These are phyloP conservation scores for Nemoura dubitans DNA, from an alignment of 2,888 invertebrate genomes.

Conservation along the genomic window DNA sequence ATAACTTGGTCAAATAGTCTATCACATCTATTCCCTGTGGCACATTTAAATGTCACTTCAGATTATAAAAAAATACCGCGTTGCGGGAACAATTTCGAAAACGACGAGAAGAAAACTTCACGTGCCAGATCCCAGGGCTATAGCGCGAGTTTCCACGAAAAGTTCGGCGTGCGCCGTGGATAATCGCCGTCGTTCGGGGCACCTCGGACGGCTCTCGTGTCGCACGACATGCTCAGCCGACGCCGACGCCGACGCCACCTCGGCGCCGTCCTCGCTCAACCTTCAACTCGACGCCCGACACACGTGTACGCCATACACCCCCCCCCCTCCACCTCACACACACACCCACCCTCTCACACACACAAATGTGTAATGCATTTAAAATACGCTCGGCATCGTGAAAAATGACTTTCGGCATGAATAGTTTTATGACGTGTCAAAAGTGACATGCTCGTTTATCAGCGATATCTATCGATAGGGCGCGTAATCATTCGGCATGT, in stretches of 20 bases:
- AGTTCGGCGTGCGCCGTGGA: too few relatives aligned
- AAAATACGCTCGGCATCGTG: neutral
- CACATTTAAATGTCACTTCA: neutral
- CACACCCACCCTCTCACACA: too few relatives aligned
- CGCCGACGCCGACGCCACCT: constrained; percentile 10
- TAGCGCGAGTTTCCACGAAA: too few relatives aligned
- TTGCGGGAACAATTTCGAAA: too few relatives aligned
- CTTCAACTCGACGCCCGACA: neutral
- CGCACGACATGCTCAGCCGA: neutral
- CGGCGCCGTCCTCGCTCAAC: neutral
- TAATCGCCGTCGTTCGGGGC: too few relatives aligned
- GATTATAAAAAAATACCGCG: neutral
- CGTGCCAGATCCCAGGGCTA: too few relatives aligned
- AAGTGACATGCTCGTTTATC: constrained; percentile 14
- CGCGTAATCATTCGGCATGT: neutral
- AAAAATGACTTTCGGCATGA: constrained; percentile 18
- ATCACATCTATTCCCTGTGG: neutral
- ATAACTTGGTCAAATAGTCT: neutral
- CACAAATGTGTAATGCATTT: neutral
- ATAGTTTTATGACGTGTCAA: constrained; percentile 20
- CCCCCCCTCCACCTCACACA: too few relatives aligned
- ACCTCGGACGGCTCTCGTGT: neutral
- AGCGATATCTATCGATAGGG: neutral
- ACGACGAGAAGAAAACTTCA: neutral
- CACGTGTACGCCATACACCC: too few relatives aligned